phyloP scores from a whole-genome alignment of 2,888 invertebrate species.

The Prionchulus punctatus region DNA sequence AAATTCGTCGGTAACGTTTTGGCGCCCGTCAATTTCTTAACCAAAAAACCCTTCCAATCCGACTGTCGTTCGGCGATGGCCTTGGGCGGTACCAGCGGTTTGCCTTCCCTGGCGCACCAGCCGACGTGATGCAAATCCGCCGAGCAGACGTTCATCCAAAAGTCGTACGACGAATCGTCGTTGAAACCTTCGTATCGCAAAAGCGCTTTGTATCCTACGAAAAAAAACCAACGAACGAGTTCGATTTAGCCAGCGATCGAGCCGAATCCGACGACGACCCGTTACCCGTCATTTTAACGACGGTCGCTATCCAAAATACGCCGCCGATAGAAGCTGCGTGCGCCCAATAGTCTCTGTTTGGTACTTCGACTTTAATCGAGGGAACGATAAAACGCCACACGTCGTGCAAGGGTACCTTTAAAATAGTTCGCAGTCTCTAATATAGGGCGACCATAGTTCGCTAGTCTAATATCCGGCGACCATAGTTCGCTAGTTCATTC shows the following conservation, averaged over 20 bases:
- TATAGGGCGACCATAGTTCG: too few relatives aligned
- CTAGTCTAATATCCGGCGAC: too few relatives aligned
- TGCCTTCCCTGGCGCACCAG: conserved; percentile 88
- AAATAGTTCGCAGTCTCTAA: too few relatives aligned
- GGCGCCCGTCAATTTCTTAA: conserved; percentile 79
- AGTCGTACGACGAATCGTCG: conserved; percentile 67
- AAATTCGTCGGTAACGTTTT: conserved; percentile 82
- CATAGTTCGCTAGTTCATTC: too few relatives aligned
- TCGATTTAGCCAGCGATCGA: too few relatives aligned
- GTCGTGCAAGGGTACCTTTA: conserved; percentile 61
- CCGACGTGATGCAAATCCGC: conserved; percentile 90
- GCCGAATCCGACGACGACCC: too few relatives aligned
- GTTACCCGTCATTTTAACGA: conserved; percentile 65
- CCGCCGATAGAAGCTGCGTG: conserved; percentile 46
- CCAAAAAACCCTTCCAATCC: conserved; percentile 89
- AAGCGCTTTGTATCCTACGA: conserved; percentile 43
- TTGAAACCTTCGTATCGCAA: conserved; percentile 77
- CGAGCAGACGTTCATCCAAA: conserved; percentile 88
- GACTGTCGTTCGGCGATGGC: conserved; percentile 53
- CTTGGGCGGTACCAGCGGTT: conserved; percentile 74
- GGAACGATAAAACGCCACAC: conserved; percentile 72
- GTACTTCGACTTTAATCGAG: conserved; percentile 59
- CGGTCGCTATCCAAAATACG: conserved; percentile 87
- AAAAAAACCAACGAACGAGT: neutral
- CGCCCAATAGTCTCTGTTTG: conserved; percentile 54